A percentile compares a stretch with the other conserved stretches of the same genome.
Evolutionary conservation across 1,140 invertebrate genomes (phyloP).

Genomic region (Dendroctonus ponderosae): DNA sequence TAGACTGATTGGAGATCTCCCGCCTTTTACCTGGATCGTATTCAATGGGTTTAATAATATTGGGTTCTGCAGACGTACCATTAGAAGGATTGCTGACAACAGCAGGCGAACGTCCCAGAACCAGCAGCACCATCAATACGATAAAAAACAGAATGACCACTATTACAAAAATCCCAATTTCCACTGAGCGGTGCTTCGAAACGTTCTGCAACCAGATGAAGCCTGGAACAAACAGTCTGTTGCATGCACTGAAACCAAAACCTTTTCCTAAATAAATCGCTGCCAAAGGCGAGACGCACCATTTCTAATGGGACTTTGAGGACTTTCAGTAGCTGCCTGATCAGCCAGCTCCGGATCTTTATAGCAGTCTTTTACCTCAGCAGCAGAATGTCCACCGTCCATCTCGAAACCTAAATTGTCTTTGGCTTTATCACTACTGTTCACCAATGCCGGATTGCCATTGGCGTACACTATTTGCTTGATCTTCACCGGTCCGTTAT

Average conservation of each 20-base stretch:
- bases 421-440: slow-evolving; percentile 2
- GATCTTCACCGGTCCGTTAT: slow-evolving; percentile 65
- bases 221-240: slow-evolving; percentile 3
- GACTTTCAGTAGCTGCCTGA: no score
- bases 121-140: slow-evolving; percentile 15
- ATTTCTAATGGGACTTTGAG: no score
- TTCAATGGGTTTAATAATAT: slow-evolving; percentile 8
- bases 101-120: slow-evolving; percentile 2
- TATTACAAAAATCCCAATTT: slow-evolving; percentile 16
- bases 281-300: no score
- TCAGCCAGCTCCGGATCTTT: no score
- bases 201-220: slow-evolving; percentile 25
- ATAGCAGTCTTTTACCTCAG: neutral
- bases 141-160: slow-evolving; percentile 25
- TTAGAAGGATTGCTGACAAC: neutral
- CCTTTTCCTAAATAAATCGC: neutral
- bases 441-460: slow-evolving; percentile 13
- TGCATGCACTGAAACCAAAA: slow-evolving; percentile 7
- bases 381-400: slow-evolving; percentile 1
- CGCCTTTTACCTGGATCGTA: slow-evolving; percentile 19
- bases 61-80: neutral
- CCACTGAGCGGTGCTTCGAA: slow-evolving; percentile 10
- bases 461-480: slow-evolving; percentile 59
- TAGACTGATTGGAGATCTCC: neutral
- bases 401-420: slow-evolving; percentile 27